Conservation (phyloP, 2,888 invertebrate species). For the Mamestra brassicae region DNA sequence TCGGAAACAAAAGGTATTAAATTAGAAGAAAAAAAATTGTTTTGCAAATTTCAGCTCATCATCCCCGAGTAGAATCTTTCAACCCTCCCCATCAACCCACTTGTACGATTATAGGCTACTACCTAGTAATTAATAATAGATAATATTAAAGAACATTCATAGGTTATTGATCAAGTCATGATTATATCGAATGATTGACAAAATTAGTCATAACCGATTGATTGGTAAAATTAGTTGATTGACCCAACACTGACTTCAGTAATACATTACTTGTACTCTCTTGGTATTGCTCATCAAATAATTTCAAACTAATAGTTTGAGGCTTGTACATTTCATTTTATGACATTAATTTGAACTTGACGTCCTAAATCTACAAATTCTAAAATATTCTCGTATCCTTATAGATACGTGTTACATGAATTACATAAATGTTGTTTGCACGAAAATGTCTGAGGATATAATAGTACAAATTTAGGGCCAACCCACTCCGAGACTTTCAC, state of each 20-base stretch:
- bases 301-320: conserved; percentile 75
- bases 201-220: background rate
- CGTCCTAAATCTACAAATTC: conserved; percentile 72
- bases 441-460: conserved; percentile 15
- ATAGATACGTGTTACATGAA: conserved; percentile 41
- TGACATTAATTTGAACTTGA: conserved; percentile 78
- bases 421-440: conserved; percentile 24
- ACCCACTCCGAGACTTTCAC: background rate
- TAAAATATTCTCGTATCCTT: conserved; percentile 65
- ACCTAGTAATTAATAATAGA: no score
- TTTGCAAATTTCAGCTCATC: background rate
- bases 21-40: no score
- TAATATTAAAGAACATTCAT: background rate
- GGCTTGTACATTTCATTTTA: conserved; percentile 75
- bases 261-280: conserved; percentile 80
- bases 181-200: background rate
- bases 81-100: background rate
- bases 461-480: conserved; percentile 16
- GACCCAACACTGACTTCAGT: conserved; percentile 62
- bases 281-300: conserved; percentile 83
- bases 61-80: background rate
- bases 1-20: background rate
- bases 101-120: background rate
- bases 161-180: background rate
- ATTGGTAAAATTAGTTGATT: background rate